phyloP scores from a whole-genome alignment of 2,888 invertebrate species.

The Ganaspis brasiliensis region DNA sequence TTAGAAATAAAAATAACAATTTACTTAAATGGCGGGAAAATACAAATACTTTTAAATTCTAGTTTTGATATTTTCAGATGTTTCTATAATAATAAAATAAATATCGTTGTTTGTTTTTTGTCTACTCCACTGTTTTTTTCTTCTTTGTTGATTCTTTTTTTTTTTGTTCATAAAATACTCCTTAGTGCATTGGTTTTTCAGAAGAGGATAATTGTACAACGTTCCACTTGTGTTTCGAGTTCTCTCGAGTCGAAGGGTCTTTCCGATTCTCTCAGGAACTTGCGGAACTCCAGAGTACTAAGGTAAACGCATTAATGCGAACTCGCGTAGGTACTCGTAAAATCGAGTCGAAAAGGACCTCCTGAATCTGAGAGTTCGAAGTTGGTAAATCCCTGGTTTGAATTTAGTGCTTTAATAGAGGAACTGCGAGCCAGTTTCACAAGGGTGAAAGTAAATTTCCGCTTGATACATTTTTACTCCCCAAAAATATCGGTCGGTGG shows the following conservation, averaged over 20 bases:
- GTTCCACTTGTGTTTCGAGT: slow-evolving; percentile 20
- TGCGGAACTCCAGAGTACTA: neutral
- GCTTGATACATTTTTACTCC: slow-evolving; percentile 40
- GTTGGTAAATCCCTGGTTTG: neutral
- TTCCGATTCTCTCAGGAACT: neutral
- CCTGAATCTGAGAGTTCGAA: neutral
- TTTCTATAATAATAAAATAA: too few relatives aligned
- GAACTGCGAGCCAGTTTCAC: neutral
- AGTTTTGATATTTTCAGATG: too few relatives aligned
- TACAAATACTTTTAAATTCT: too few relatives aligned
- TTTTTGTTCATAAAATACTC: neutral
- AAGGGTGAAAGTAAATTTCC: slow-evolving; percentile 48
- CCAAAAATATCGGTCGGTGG: slow-evolving; percentile 32
- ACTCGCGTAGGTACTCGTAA: slow-evolving; percentile 32
- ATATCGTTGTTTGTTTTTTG: too few relatives aligned
- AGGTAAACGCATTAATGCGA: slow-evolving; percentile 42
- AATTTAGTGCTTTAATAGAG: slow-evolving; percentile 25
- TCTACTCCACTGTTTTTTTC: too few relatives aligned
- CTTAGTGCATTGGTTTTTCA: neutral
- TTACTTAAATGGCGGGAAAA: too few relatives aligned
- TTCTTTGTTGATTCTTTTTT: too few relatives aligned
- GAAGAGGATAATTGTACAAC: neutral
- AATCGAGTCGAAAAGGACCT: slow-evolving; percentile 17
- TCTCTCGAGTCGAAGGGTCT: slow-evolving; percentile 38
- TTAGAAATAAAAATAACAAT: too few relatives aligned